Evolutionary conservation across 2,113 vertebrate species (phyloP).

Genomic region (Periophthalmus modestus): DNA sequence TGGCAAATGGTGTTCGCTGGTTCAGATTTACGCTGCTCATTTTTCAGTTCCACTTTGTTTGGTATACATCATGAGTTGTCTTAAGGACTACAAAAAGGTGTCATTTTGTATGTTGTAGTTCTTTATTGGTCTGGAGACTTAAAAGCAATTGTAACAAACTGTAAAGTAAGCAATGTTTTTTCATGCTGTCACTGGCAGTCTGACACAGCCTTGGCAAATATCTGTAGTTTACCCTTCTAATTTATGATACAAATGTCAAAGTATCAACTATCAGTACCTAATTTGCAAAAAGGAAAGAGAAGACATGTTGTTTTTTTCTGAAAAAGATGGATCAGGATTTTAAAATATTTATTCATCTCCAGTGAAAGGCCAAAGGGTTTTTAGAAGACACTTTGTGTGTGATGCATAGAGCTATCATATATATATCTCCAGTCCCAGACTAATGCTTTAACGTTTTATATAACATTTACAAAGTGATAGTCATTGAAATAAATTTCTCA

Average conservation of each 20-base stretch:
- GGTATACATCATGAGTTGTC: slow-evolving; percentile 43
- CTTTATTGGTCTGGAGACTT: not conserved
- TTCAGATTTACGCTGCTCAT: slow-evolving; percentile 63
- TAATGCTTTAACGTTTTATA: not conserved
- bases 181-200: not conserved
- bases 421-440: not conserved
- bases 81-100: slow-evolving; percentile 24
- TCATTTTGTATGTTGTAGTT: slow-evolving; percentile 23
- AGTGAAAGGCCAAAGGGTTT: not conserved
- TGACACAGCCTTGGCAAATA: not conserved
- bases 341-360: not conserved
- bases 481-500: not conserved
- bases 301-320: not conserved
- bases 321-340: not conserved
- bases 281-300: not conserved
- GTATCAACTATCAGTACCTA: not conserved
- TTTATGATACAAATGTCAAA: not conserved
- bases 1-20: slow-evolving; percentile 52
- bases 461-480: not conserved
- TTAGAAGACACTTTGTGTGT: not conserved
- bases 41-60: slow-evolving; percentile 62
- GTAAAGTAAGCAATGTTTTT: not conserved
- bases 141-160: not conserved
- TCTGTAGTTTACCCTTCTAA: not conserved
- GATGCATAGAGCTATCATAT: not conserved